A percentile compares a stretch with the other conserved stretches of the same genome.
phyloP scores from a whole-genome alignment of 2,797 vertebrate species.

The Nothura maculosa region DNA sequence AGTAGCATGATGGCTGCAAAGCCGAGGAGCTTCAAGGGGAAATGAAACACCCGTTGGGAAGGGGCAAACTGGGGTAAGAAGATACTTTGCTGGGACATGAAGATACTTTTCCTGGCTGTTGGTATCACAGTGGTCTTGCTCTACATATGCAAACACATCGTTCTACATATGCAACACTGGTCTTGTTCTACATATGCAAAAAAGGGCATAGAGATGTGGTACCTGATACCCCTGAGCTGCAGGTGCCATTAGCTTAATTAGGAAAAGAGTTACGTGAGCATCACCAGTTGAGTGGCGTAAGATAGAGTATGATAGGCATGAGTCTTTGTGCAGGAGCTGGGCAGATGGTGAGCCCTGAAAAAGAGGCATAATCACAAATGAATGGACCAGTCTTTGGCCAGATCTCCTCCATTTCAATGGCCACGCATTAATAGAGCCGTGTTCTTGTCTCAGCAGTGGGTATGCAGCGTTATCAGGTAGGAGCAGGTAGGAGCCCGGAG shows the following conservation, averaged over 20 bases:
- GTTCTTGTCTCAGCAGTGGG: background rate
- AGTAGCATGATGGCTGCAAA: background rate
- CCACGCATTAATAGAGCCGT: too few relatives aligned
- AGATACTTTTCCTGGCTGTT: background rate
- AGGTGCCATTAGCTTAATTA: constrained; percentile 6
- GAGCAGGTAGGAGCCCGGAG: too few relatives aligned
- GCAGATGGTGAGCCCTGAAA: background rate
- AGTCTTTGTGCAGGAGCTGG: background rate
- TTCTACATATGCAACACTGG: background rate
- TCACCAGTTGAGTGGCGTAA: background rate
- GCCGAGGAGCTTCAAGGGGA: background rate
- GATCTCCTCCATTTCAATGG: background rate
- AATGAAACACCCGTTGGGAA: background rate
- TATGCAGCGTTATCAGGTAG: background rate
- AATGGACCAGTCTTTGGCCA: background rate
- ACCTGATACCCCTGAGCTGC: background rate
- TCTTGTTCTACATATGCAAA: background rate
- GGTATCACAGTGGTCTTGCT: background rate
- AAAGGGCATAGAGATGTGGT: background rate
- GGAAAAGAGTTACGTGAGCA: background rate
- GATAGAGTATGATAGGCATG: background rate
- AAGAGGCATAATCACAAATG: background rate
- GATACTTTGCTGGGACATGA: background rate
- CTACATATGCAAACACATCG: background rate
- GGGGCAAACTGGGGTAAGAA: background rate